These are phyloP conservation scores for Vultur gryphus DNA, from an alignment of 2,797 vertebrate species.

Conservation along the genomic window DNA sequence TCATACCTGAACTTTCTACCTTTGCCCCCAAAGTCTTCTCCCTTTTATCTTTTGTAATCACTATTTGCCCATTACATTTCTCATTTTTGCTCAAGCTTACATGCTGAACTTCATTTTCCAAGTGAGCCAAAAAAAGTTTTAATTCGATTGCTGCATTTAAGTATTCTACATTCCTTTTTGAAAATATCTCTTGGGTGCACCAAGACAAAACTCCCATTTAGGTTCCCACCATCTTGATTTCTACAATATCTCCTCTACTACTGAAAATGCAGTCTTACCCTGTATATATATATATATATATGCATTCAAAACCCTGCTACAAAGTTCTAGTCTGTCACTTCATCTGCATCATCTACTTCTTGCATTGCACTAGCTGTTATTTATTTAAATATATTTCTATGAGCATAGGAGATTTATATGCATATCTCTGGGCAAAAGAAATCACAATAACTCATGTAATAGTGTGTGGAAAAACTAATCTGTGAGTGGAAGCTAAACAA, in stretches of 20 bases:
- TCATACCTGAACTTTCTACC: neutral
- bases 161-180: neutral
- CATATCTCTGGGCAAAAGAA: neutral
- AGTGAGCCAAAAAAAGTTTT: neutral
- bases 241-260: neutral
- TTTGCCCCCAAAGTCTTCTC: neutral
- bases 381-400: neutral
- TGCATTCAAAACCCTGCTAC: neutral
- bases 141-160: neutral
- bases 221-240: neutral
- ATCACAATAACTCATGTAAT: neutral
- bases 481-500: neutral
- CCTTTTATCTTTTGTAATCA: neutral
- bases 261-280: neutral
- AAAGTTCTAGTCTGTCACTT: neutral
- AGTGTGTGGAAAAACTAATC: neutral
- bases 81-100: neutral
- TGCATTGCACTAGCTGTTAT: neutral
- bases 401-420: neutral
- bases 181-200: neutral
- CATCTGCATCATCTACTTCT: neutral
- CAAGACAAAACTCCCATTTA: neutral
- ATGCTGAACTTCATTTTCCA: neutral
- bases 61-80: neutral
- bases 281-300: neutral